phyloP scores from a whole-genome alignment of 37 sponge, comb jelly and placozoan genomes.

The Diacarnus erythraeanus region DNA sequence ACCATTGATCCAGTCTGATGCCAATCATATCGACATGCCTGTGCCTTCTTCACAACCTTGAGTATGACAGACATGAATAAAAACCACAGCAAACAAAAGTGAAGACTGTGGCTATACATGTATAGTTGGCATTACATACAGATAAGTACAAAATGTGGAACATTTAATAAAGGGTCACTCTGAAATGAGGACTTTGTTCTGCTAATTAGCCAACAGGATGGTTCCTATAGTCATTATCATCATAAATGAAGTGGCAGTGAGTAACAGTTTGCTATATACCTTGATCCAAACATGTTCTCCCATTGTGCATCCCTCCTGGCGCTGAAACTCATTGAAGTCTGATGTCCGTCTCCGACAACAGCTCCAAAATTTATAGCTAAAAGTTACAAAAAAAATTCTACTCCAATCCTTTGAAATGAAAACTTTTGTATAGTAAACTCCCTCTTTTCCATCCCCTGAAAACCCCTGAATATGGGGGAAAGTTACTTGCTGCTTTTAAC shows the following conservation, averaged over 20 bases:
- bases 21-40: conserved; percentile 71
- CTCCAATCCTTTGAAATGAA: no score
- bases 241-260: no score
- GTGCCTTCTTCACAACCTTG: conserved; percentile 11
- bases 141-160: neutral
- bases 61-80: neutral
- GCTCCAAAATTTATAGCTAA: conserved; percentile 91
- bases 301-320: conserved; percentile 83
- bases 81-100: neutral
- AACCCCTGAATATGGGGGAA: no score
- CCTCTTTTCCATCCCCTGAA: no score
- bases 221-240: no score
- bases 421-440: no score
- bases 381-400: no score
- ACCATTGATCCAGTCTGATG: conserved; percentile 78
- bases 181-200: no score
- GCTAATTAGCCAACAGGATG: no score
- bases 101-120: neutral
- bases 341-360: conserved; percentile 88
- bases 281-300: conserved; percentile 85
- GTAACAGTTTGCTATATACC: conserved; percentile 9
- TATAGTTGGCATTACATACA: neutral
- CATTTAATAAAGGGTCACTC: neutral
- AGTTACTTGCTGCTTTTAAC: neutral
- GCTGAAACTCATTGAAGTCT: conserved; percentile 89